A percentile compares a stretch with the other conserved stretches of the same genome.
phyloP scores from a whole-genome alignment of 2,888 invertebrate species.

The Hofmannophila pseudospretella region DNA sequence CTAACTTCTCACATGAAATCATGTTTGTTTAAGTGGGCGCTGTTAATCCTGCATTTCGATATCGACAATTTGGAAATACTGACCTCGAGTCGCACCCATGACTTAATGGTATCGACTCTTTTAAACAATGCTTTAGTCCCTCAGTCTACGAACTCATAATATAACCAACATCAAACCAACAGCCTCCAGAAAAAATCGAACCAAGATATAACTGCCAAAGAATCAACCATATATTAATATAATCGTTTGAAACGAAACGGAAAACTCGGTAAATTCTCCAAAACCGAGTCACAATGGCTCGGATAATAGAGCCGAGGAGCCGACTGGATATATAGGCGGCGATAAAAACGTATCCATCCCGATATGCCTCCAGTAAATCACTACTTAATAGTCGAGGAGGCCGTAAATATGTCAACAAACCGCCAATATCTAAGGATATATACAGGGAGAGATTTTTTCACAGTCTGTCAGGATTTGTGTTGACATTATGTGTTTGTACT shows the following conservation, averaged over 20 bases:
- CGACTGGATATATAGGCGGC: constrained; percentile 65
- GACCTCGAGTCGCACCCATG: no score
- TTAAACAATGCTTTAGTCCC: no score
- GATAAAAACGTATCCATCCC: constrained; percentile 77
- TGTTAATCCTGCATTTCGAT: no score
- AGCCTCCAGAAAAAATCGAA: no score
- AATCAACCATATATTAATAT: constrained; percentile 1
- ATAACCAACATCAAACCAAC: no score
- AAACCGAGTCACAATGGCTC: constrained; percentile 40
- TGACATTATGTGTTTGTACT: constrained; percentile 4
- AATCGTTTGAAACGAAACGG: constrained; percentile 16
- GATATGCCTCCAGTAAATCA: constrained; percentile 74
- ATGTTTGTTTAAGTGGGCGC: no score
- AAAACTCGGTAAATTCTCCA: constrained; percentile 19
- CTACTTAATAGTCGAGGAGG: constrained; percentile 72
- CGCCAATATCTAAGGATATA: constrained; percentile 73
- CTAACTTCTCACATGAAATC: no score
- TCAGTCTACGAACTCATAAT: no score
- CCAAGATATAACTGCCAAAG: no score
- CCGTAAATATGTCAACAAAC: constrained; percentile 74
- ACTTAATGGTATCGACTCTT: no score
- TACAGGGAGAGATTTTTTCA: constrained; percentile 48
- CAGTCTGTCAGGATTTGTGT: constrained; percentile 43
- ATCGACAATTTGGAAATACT: no score
- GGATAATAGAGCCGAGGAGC: constrained; percentile 62